phyloP scores from a whole-genome alignment of 2,888 invertebrate genomes.

The Bimastos eiseni region DNA sequence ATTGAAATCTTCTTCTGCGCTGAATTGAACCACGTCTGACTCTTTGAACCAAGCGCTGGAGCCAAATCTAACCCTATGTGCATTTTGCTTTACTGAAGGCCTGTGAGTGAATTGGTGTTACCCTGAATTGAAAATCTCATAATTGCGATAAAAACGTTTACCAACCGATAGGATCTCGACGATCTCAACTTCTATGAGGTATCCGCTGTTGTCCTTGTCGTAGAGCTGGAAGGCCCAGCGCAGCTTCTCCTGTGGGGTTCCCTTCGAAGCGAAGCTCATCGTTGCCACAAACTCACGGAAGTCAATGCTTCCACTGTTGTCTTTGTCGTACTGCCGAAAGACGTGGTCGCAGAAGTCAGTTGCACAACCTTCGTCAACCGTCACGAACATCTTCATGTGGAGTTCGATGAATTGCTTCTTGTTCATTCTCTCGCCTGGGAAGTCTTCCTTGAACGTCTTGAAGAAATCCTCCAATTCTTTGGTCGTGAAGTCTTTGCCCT shows the following conservation, averaged over 20 bases:
- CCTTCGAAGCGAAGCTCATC: constrained; percentile 28
- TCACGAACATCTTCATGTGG: constrained; percentile 32
- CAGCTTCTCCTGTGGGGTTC: constrained; percentile 35
- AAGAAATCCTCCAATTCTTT: constrained; percentile 31
- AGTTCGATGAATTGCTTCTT: constrained; percentile 31
- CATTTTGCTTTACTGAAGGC: too few species aligned
- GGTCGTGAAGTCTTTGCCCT: constrained; percentile 33
- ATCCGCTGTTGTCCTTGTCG: constrained; percentile 36
- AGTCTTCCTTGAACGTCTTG: constrained; percentile 35
- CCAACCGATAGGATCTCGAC: constrained; percentile 34
- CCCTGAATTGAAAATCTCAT: too few species aligned
- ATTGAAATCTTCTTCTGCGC: too few species aligned
- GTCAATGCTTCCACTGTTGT: constrained; percentile 37
- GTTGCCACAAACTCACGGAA: constrained; percentile 30
- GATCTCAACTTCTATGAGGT: constrained; percentile 29
- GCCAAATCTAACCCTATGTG: too few species aligned
- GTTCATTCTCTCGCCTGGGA: constrained; percentile 34
- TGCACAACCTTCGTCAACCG: constrained; percentile 10
- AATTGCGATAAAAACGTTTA: background rate
- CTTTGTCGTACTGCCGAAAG: constrained; percentile 33
- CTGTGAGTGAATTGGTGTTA: too few species aligned
- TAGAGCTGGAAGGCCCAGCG: constrained; percentile 37
- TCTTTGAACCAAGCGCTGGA: too few species aligned
- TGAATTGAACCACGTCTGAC: too few species aligned
- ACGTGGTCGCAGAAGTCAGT: constrained; percentile 29